Percentiles rank a stretch among this genome's conserved stretches.
phyloP scores from a whole-genome alignment of 23 tunicate genomes.

The Halocynthia roretzi region DNA sequence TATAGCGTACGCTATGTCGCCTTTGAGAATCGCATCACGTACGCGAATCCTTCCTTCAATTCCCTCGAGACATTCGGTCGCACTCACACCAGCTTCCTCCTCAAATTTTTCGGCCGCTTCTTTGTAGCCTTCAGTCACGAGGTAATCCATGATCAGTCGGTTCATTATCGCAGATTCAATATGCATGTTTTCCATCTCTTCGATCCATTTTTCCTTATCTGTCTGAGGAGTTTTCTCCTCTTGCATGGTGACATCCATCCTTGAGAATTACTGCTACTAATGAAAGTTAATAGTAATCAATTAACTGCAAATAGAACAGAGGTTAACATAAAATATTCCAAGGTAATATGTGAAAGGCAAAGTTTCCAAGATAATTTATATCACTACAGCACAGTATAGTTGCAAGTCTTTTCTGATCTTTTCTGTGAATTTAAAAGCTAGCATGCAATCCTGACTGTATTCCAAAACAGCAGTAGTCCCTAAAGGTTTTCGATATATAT shows the following conservation, averaged over 20 bases:
- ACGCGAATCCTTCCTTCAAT: constrained; percentile 61
- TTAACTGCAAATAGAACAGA: too few species aligned
- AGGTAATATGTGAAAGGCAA: too few species aligned
- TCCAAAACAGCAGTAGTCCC: too few species aligned
- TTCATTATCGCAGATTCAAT: constrained; percentile 85
- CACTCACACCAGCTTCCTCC: constrained; percentile 59
- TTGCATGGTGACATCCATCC: constrained; percentile 78
- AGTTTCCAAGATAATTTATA: too few species aligned
- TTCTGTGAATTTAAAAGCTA: too few species aligned
- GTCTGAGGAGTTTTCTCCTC: constrained; percentile 29
- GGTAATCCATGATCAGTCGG: constrained; percentile 79
- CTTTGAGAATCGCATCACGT: constrained; percentile 87
- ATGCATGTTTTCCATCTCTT: constrained; percentile 72
- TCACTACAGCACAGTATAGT: too few species aligned
- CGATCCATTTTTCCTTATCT: constrained; percentile 67
- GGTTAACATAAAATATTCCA: too few species aligned
- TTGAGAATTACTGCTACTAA: neutral
- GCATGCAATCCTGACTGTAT: too few species aligned
- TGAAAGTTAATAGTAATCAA: too few species aligned
- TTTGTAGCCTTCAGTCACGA: constrained; percentile 87
- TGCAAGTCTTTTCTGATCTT: too few species aligned
- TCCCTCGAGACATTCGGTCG: constrained; percentile 33
- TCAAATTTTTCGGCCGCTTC: constrained; percentile 97
- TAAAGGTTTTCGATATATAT: too few species aligned
- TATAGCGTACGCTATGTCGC: constrained; percentile 61